phyloP scores from a whole-genome alignment of 2,888 invertebrate genomes.

The Achlya flavicornis region DNA sequence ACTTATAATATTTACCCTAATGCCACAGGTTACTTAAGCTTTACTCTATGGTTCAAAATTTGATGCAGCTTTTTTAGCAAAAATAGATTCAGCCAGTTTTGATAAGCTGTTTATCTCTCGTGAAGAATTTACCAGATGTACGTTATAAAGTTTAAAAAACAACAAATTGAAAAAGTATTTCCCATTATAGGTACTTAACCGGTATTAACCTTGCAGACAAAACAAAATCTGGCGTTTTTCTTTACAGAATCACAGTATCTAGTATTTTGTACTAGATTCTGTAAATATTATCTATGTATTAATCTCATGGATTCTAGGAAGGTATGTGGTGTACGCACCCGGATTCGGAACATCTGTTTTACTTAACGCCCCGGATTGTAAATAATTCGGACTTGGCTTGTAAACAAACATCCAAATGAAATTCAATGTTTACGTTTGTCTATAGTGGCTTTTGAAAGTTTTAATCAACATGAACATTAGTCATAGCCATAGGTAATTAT shows the following conservation, averaged over 20 bases:
- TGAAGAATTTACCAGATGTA: neutral
- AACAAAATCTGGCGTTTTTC: conserved; percentile 22
- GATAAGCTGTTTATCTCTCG: neutral
- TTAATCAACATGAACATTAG: conserved; percentile 26
- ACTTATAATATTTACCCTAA: no score
- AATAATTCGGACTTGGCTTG: conserved; percentile 55
- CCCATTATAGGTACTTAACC: neutral
- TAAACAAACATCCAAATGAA: conserved; percentile 69
- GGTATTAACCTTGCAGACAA: no score
- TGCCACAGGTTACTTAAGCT: no score
- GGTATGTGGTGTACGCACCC: conserved; percentile 40
- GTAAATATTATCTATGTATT: neutral
- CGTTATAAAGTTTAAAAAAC: neutral
- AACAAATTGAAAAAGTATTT: neutral
- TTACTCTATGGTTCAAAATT: no score
- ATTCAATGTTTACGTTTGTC: conserved; percentile 59
- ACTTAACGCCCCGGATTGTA: conserved; percentile 55
- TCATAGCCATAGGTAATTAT: neutral
- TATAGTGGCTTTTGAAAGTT: conserved; percentile 43
- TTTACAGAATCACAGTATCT: conserved; percentile 13
- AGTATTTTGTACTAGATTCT: no score
- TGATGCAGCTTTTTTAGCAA: no score
- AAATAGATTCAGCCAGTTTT: neutral
- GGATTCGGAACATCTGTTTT: conserved; percentile 68
- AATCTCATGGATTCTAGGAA: neutral